Base-by-base conservation (phyloP, 2,888 invertebrate genomes). In the Aspidiotus rigidus region DNA sequence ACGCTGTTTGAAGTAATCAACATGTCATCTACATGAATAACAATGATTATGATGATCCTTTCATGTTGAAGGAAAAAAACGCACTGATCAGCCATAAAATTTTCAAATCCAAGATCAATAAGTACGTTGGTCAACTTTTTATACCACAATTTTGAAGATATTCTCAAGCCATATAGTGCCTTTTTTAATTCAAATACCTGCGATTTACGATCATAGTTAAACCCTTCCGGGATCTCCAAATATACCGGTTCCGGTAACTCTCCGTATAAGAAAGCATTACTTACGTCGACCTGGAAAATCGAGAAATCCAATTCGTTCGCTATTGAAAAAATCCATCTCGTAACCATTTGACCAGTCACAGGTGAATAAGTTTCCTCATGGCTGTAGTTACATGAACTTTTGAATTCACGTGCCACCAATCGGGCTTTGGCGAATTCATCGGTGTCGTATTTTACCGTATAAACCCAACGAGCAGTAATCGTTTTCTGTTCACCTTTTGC, bases 11-110 rank as follows among this genome's bases (percentile, higher is more conserved):
- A 49, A 13, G 49, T 16, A 10, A 49, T 49, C 10, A 49, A n/a
- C n/a, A 49, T 49, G n/a, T 49, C 49, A 49, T 49, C 49, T 49
- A n/a, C 49, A n/a, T 49, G n/a, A 49, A 49, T 49, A 13, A 49
- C 49, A 49, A 49, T n/a, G 6, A 49, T 49, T 6, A 49, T 6
- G 10, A 49, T 13, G 3, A 49, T 3, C 6, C 6, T 49, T 13
- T 49, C 49, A 3, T 49, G 11, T 13, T 49, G 10, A n/a, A 49
- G 3, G n/a, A 13, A 49, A 49, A 49, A 49, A 13, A 49, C 49
- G n/a, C 49, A 49, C n/a, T n/a, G 10, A 6, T 49, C 49, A 6
- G 49, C 11, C n/a, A 49, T 13, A n/a, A n/a, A n/a, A n/a, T n/a
- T n/a, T n/a, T n/a, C n/a, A n/a, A n/a, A n/a, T n/a, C n/a, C n/a